Conservation (phyloP, 2,888 invertebrate genomes). For the Byasa hedistus region DNA sequence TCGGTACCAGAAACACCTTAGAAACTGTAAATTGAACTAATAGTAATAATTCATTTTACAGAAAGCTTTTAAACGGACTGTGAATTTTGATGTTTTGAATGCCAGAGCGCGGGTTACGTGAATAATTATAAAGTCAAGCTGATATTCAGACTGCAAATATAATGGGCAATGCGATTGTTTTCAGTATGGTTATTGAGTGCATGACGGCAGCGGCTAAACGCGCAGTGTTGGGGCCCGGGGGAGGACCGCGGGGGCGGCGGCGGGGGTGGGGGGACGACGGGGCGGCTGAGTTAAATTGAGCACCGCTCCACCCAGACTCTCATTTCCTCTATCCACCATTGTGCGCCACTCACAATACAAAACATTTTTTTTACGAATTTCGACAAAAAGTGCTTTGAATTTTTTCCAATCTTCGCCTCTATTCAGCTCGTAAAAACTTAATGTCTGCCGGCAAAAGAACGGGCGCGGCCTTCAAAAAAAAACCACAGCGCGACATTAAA, state of each 20-base stretch:
- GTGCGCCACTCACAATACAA: slow-evolving; percentile 77
- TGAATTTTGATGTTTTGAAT: slow-evolving; percentile 3
- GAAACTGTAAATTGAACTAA: background rate
- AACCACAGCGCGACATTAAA: slow-evolving; percentile 34
- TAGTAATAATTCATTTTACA: slow-evolving; percentile 9
- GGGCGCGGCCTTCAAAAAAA: slow-evolving; percentile 49
- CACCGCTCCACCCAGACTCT: slow-evolving; percentile 78
- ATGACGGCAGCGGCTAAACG: slow-evolving; percentile 37
- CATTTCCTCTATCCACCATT: slow-evolving; percentile 77
- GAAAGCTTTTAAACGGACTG: slow-evolving; percentile 6
- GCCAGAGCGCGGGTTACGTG: slow-evolving; percentile 11
- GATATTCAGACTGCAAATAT: slow-evolving; percentile 29
- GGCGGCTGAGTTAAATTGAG: slow-evolving; percentile 64
- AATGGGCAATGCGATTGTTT: slow-evolving; percentile 42
- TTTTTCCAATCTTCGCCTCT: slow-evolving; percentile 77
- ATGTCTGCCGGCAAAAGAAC: slow-evolving; percentile 64
- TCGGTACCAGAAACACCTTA: background rate
- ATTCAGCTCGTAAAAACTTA: slow-evolving; percentile 72
- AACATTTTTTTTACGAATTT: slow-evolving; percentile 77
- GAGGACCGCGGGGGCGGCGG: slow-evolving; percentile 33
- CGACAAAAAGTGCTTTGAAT: slow-evolving; percentile 77
- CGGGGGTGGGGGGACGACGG: slow-evolving; percentile 33
- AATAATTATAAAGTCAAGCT: slow-evolving; percentile 25
- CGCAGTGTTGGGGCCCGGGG: slow-evolving; percentile 1
- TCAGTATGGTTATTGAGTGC: slow-evolving; percentile 52